Percentiles rank a stretch among this genome's conserved stretches.
phyloP scores from a whole-genome alignment of 2,888 invertebrate genomes.

The Acleris emargana region DNA sequence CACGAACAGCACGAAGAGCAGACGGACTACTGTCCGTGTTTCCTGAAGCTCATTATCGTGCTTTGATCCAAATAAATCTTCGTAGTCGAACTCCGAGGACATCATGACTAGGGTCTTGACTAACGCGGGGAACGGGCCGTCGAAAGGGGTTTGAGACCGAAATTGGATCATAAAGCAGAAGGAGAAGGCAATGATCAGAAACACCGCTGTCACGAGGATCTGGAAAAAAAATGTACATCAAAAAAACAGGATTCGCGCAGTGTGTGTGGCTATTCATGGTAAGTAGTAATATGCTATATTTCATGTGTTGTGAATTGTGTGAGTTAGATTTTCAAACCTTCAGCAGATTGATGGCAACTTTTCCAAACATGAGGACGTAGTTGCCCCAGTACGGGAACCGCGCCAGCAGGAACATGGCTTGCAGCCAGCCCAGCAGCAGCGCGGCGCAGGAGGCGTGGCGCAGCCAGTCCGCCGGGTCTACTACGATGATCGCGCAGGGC shows the following conservation, averaged over 20 bases:
- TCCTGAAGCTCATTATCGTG: neutral
- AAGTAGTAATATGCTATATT: no score
- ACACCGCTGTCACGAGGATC: constrained; percentile 10
- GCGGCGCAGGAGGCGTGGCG: constrained; percentile 40
- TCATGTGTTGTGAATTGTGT: no score
- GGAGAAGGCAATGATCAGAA: constrained; percentile 1
- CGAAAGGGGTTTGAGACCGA: constrained; percentile 3
- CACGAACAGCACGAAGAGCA: constrained; percentile 56
- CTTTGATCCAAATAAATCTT: neutral
- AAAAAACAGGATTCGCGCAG: no score
- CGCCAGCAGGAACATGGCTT: constrained; percentile 66
- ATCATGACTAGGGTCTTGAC: constrained; percentile 19
- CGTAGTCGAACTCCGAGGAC: constrained; percentile 21
- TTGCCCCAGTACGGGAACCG: constrained; percentile 66
- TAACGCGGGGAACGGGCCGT: constrained; percentile 6
- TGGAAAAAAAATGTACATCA: neutral
- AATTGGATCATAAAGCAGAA: constrained; percentile 25
- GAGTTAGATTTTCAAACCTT: constrained; percentile 49
- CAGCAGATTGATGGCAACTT: constrained; percentile 64
- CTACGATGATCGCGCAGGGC: neutral
- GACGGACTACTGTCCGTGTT: neutral
- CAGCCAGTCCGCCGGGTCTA: neutral
- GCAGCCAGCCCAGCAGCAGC: constrained; percentile 65
- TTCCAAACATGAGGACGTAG: constrained; percentile 71
- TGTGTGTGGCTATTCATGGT: no score